Percentiles rank a stretch among this genome's conserved stretches.
Evolutionary conservation across 2,888 invertebrate species (phyloP).

Genomic region (Tinea trinotella): DNA sequence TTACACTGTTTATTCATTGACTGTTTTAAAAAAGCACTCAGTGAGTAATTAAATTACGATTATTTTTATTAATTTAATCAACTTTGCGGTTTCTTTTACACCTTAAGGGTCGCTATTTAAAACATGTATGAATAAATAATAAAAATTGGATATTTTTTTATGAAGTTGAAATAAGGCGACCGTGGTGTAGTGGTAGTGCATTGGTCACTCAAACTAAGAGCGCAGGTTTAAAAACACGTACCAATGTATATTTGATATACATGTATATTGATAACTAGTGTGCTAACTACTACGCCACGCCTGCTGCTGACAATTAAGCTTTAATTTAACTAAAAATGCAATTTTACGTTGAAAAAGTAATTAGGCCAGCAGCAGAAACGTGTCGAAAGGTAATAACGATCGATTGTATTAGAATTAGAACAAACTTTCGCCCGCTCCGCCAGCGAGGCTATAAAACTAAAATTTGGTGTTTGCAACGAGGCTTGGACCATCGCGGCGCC

Average conservation of each 20-base stretch:
- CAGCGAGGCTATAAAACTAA: constrained; percentile 52
- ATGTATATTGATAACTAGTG: too few relatives aligned
- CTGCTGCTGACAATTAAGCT: too few relatives aligned
- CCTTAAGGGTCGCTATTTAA: not conserved
- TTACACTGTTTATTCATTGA: constrained; percentile 3
- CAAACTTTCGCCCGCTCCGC: constrained; percentile 20
- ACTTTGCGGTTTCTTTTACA: not conserved
- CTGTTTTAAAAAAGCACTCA: not conserved
- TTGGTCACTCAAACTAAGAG: too few relatives aligned
- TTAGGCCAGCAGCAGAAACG: constrained; percentile 52
- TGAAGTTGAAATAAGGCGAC: too few relatives aligned
- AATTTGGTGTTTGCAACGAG: constrained; percentile 35
- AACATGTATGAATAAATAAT: too few relatives aligned
- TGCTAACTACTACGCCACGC: too few relatives aligned
- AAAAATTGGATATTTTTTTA: too few relatives aligned
- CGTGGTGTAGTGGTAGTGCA: too few relatives aligned
- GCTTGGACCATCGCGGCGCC: constrained; percentile 23
- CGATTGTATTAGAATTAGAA: constrained; percentile 34
- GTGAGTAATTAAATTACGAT: not conserved
- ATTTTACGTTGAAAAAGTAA: constrained; percentile 54
- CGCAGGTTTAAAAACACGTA: too few relatives aligned
- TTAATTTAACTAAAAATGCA: too few relatives aligned
- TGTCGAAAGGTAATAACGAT: constrained; percentile 43
- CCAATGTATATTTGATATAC: too few relatives aligned
- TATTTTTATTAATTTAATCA: not conserved